phyloP scores from a whole-genome alignment of 1,140 invertebrate genomes.

The Leptinotarsa lineolata region DNA sequence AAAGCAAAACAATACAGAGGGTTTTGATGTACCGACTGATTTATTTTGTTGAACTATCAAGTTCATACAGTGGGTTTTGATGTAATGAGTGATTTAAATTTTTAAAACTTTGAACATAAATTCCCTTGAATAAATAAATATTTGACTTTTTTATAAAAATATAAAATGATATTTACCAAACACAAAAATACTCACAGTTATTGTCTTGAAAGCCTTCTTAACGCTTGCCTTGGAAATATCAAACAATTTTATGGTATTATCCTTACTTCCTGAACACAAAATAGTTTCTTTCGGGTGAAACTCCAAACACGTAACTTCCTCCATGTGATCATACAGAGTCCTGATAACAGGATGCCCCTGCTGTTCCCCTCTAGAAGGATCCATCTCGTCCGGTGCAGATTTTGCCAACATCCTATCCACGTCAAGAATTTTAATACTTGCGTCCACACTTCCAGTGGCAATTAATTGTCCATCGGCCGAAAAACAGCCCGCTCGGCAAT shows the following conservation, averaged over 20 bases:
- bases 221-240: slow-evolving; percentile 98
- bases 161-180: background rate
- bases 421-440: slow-evolving; percentile 98
- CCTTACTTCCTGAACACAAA: slow-evolving; percentile 89
- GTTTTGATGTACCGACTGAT: too few species aligned
- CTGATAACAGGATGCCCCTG: slow-evolving; percentile 97
- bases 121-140: too few species aligned
- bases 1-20: too few species aligned
- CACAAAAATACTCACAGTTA: slow-evolving; percentile 65
- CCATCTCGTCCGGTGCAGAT: slow-evolving; percentile 82
- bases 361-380: slow-evolving; percentile 73
- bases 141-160: too few species aligned
- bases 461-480: slow-evolving; percentile 92
- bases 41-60: too few species aligned
- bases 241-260: slow-evolving; percentile 94
- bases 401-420: slow-evolving; percentile 98
- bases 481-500: slow-evolving; percentile 93
- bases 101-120: too few species aligned
- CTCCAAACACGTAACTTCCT: slow-evolving; percentile 95
- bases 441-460: slow-evolving; percentile 97
- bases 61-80: too few species aligned
- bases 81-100: too few species aligned
- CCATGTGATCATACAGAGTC: slow-evolving; percentile 97
- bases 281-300: slow-evolving; percentile 96
- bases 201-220: slow-evolving; percentile 95